These are phyloP conservation scores for Drosophila incognita DNA, from an alignment of 2,888 invertebrate genomes.

Conservation along the genomic window DNA sequence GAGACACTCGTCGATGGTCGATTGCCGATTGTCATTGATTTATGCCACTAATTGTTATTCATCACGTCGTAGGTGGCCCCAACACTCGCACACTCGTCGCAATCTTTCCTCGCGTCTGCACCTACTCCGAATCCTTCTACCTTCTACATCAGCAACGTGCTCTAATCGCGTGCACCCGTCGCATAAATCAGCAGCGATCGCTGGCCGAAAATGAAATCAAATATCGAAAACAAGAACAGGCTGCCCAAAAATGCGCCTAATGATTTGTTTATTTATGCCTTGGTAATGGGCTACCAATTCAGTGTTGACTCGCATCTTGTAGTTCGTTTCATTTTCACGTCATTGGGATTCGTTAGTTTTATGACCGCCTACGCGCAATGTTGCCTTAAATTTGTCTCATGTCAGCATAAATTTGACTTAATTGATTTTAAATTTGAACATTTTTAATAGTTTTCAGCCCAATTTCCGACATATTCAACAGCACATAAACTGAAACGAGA, in stretches of 20 bases:
- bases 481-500: constrained; percentile 50
- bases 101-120: constrained; percentile 5
- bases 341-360: constrained; percentile 47
- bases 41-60: constrained; percentile 75
- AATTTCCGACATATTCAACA: constrained; percentile 60
- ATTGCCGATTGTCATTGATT: constrained; percentile 68
- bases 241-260: constrained; percentile 50
- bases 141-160: constrained; percentile 33
- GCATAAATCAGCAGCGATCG: constrained; percentile 59
- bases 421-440: constrained; percentile 77
- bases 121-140: constrained; percentile 27
- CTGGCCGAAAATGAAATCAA: constrained; percentile 27
- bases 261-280: constrained; percentile 74
- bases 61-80: constrained; percentile 71
- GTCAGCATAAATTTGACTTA: constrained; percentile 78
- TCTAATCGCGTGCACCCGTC: constrained; percentile 71
- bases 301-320: constrained; percentile 26
- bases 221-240: constrained; percentile 35
- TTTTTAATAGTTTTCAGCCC: constrained; percentile 67
- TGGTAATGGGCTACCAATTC: constrained; percentile 59
- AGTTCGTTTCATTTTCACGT: constrained; percentile 56
- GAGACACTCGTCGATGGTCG: constrained; percentile 45
- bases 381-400: constrained; percentile 68
- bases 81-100: constrained; percentile 6
- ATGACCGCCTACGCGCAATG: constrained; percentile 63